These are phyloP conservation scores for Balaenoptera acutorostrata DNA, from an alignment of 2,113 vertebrate species.

Conservation along the genomic window DNA sequence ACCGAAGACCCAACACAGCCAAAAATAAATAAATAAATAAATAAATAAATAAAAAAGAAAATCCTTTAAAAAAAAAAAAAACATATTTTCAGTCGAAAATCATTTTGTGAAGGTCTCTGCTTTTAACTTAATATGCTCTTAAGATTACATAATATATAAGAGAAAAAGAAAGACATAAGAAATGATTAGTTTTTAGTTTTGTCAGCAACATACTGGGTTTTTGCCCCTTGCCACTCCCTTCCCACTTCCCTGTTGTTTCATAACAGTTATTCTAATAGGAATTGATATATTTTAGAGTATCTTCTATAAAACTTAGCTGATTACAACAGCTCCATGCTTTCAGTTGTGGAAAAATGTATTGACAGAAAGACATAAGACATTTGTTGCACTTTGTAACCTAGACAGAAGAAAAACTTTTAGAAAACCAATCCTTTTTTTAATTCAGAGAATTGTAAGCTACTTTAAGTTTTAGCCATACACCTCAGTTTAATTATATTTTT, in stretches of 20 bases:
- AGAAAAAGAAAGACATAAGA: conserved; percentile 71
- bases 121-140: conserved; percentile 79
- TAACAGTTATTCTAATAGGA: conserved; percentile 45
- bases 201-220: conserved; percentile 49
- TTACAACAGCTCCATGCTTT: conserved; percentile 19
- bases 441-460: neutral
- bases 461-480: neutral
- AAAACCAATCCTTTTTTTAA: neutral
- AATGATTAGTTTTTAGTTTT: conserved; percentile 76
- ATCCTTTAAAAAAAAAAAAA: no score
- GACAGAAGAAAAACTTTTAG: neutral
- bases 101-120: conserved; percentile 56
- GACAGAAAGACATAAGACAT: neutral
- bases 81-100: conserved; percentile 72
- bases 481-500: conserved; percentile 13
- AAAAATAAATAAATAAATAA: no score
- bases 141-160: conserved; percentile 75
- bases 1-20: no score
- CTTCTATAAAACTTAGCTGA: neutral
- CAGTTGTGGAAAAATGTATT: conserved; percentile 10
- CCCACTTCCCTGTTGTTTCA: neutral
- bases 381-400: neutral
- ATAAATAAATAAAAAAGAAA: no score
- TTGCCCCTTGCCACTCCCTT: neutral
- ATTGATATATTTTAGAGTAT: conserved; percentile 33